A percentile compares a stretch with the other conserved stretches of the same genome.
Evolutionary conservation across 2,888 invertebrate species (phyloP).

Genomic region (Eurytoma californica): DNA sequence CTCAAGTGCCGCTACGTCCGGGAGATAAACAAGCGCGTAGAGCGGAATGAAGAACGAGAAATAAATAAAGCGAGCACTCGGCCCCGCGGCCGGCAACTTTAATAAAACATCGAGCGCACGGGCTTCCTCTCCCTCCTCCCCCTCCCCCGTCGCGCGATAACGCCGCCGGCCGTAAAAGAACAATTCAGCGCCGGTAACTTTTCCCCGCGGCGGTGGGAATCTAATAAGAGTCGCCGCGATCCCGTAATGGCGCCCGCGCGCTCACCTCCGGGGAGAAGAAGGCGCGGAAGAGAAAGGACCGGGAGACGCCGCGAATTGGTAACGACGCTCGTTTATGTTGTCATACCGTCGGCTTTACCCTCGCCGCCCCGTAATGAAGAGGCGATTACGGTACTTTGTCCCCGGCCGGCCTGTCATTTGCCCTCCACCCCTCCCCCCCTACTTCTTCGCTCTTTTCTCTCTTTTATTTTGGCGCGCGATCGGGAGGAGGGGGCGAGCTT

Average conservation of each 20-base stretch:
- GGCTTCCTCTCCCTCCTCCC: conserved; percentile 2
- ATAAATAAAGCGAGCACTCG: conserved; percentile 21
- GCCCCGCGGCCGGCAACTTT: conserved; percentile 39
- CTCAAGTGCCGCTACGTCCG: neutral
- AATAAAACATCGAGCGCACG: conserved; percentile 57
- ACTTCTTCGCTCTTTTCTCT: neutral
- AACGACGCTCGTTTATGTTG: conserved; percentile 43
- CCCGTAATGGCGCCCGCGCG: neutral
- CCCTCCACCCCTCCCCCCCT: neutral
- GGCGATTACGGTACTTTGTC: conserved; percentile 24
- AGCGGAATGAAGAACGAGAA: neutral
- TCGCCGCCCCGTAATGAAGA: conserved; percentile 27
- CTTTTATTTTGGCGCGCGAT: neutral
- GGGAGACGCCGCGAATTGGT: conserved; percentile 32
- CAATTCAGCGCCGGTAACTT: conserved; percentile 51
- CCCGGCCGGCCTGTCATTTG: conserved; percentile 20
- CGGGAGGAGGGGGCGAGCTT: neutral
- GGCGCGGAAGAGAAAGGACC: neutral
- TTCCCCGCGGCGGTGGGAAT: conserved; percentile 35
- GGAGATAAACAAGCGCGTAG: neutral
- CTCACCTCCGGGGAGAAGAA: neutral
- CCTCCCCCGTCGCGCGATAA: conserved; percentile 31
- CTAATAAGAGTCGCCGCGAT: conserved; percentile 49
- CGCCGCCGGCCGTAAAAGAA: conserved; percentile 54
- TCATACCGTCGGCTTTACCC: conserved; percentile 11